These are phyloP conservation scores for Parazoanthus swiftii DNA, from an alignment of 92 coral and sea anemone genomes.

Conservation along the genomic window DNA sequence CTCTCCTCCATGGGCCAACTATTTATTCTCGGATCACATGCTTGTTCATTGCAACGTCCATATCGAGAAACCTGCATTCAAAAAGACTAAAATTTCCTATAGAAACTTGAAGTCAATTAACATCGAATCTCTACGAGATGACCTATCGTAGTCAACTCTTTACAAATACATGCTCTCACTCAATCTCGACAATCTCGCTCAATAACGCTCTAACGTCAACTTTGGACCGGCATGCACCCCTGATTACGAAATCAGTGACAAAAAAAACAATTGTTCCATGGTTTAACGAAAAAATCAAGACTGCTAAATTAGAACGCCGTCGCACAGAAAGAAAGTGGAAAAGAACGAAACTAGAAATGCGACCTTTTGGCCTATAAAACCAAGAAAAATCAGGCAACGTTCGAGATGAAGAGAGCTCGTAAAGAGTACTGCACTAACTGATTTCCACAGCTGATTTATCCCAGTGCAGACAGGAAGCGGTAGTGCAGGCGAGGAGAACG, in stretches of 20 bases:
- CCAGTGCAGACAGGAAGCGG: too few species aligned
- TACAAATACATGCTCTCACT: conserved; percentile 19
- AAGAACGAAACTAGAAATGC: too few species aligned
- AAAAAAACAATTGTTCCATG: too few species aligned
- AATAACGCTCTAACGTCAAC: conserved; percentile 29
- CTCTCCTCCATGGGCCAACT: neutral
- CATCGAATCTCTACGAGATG: conserved; percentile 20
- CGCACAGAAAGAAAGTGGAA: too few species aligned
- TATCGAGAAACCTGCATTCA: conserved; percentile 16
- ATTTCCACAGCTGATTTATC: too few species aligned
- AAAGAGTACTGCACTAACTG: too few species aligned
- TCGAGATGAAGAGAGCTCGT: too few species aligned
- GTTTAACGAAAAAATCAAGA: too few species aligned
- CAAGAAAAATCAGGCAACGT: too few species aligned
- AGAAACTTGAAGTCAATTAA: conserved; percentile 12
- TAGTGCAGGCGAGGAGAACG: too few species aligned
- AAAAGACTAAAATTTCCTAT: neutral
- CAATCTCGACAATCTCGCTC: conserved; percentile 19
- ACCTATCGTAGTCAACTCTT: conserved; percentile 15
- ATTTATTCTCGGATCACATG: conserved; percentile 11
- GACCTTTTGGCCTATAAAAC: too few species aligned
- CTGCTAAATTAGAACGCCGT: too few species aligned
- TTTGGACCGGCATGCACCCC: conserved; percentile 51
- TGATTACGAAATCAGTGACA: conserved; percentile 24
- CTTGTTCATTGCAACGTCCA: conserved; percentile 26